phyloP scores from a whole-genome alignment of 2,113 vertebrate species.

The Apodemus speciosus region DNA sequence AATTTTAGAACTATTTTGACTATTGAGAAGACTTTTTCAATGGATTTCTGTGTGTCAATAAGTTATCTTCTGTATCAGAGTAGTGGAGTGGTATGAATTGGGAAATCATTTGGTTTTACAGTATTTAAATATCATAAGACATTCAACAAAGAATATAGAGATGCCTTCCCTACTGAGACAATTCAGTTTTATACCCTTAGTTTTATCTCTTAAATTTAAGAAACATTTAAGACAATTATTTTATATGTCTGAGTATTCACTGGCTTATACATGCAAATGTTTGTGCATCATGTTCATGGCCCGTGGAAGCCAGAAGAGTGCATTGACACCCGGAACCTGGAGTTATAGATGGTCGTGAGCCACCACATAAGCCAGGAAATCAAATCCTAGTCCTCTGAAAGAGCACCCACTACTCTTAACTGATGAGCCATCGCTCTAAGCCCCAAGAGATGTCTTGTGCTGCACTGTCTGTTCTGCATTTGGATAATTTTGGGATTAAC shows the following conservation, averaged over 20 bases:
- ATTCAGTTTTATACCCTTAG: neutral
- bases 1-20: constrained; percentile 37
- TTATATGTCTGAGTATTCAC: neutral
- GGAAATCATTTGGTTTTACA: neutral
- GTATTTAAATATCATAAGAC: constrained; percentile 4
- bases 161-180: neutral
- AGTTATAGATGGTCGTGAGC: neutral
- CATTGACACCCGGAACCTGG: neutral
- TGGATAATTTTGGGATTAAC: neutral
- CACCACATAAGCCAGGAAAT: neutral
- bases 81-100: neutral
- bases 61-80: neutral
- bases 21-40: neutral
- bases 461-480: neutral
- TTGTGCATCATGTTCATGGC: neutral
- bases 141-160: neutral
- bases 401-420: neutral
- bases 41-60: neutral
- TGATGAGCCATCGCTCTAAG: neutral
- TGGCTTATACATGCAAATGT: no score
- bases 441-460: neutral
- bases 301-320: no score
- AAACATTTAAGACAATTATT: neutral
- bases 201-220: neutral
- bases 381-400: neutral